These are phyloP conservation scores for Dryomyza anilis DNA, from an alignment of 2,888 invertebrate species.

Conservation along the genomic window DNA sequence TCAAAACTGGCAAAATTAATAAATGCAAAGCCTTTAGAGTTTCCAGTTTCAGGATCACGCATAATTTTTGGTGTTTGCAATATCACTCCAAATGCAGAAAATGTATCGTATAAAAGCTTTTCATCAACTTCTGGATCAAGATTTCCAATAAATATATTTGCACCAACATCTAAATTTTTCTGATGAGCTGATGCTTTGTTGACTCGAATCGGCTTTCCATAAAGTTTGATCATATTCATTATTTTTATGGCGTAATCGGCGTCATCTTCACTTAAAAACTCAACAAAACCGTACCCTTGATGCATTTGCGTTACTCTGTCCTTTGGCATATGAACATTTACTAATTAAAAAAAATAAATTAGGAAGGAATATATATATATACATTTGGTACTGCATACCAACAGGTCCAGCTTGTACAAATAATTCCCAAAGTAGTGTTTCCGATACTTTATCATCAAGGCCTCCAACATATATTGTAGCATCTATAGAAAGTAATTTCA, in stretches of 20 bases:
- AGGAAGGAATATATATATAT: too few relatives aligned
- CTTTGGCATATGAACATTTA: conserved; percentile 99
- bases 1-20: conserved; percentile 99
- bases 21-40: conserved; percentile 99
- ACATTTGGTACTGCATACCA: too few relatives aligned
- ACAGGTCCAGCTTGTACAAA: conserved; percentile 99
- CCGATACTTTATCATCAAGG: conserved; percentile 97
- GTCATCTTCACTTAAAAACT: conserved; percentile 99
- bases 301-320: conserved; percentile 98
- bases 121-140: conserved; percentile 99
- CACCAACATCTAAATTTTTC: conserved; percentile 98
- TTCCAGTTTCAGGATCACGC: conserved; percentile 99
- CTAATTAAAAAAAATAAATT: too few relatives aligned
- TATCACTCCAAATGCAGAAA: conserved; percentile 98
- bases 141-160: conserved; percentile 99
- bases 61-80: conserved; percentile 99
- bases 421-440: conserved; percentile 96
- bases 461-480: conserved; percentile 99
- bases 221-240: conserved; percentile 99
- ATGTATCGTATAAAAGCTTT: conserved; percentile 97
- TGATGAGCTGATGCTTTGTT: conserved; percentile 99
- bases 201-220: conserved; percentile 97
- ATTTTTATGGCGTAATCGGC: conserved; percentile 99
- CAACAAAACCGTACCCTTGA: conserved; percentile 99
- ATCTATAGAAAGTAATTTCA: conserved; percentile 68